Percentiles rank a stretch among this genome's conserved stretches.
Conservation (phyloP, 2,888 invertebrate species). For the Hydrotaea cyrtoneurina region DNA sequence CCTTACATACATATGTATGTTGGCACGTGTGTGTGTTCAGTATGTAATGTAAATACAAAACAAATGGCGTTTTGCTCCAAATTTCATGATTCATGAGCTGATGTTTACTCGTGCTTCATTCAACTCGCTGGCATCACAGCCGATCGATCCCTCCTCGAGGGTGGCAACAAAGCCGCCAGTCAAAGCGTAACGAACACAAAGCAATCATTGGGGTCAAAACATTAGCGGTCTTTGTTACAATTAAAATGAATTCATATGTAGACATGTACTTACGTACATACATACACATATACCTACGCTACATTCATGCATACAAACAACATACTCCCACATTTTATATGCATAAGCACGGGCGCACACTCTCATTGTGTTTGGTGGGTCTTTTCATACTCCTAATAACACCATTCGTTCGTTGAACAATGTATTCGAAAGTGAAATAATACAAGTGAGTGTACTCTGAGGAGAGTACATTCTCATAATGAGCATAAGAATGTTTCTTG, state of each 20-base stretch:
- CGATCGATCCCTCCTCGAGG: background rate
- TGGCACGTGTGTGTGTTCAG: background rate
- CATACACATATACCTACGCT: background rate
- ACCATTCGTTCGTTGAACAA: background rate
- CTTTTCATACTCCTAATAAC: too few species aligned
- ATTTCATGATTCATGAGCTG: constrained; percentile 67
- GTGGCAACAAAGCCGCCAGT: constrained; percentile 11
- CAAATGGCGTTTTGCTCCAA: constrained; percentile 65
- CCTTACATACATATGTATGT: too few species aligned
- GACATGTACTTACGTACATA: background rate
- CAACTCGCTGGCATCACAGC: constrained; percentile 30
- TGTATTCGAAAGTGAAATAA: constrained; percentile 52
- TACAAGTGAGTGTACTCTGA: too few species aligned
- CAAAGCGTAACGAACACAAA: constrained; percentile 58
- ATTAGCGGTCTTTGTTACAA: constrained; percentile 60
- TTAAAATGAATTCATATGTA: constrained; percentile 39
- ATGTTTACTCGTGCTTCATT: constrained; percentile 41
- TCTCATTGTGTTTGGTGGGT: too few species aligned
- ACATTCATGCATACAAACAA: background rate
- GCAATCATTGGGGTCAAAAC: constrained; percentile 63
- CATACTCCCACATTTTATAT: background rate
- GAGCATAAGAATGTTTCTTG: background rate
- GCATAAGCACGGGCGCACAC: background rate
- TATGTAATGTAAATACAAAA: constrained; percentile 31
- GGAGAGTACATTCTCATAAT: background rate